phyloP scores from a whole-genome alignment of 1,140 invertebrate genomes.

The Trinorchestia longiramus region DNA sequence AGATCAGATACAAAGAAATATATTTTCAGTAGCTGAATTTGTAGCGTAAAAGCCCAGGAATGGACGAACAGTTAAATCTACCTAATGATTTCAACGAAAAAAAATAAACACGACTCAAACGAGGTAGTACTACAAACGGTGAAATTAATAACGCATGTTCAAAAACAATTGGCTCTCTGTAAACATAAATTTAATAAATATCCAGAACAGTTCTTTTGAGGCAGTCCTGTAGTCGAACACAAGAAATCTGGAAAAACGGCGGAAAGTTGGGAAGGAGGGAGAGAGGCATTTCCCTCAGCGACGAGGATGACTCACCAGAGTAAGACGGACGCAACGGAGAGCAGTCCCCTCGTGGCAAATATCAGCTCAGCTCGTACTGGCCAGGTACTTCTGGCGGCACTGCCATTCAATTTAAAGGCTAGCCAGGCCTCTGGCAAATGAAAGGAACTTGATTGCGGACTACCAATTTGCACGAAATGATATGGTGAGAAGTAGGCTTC shows the following conservation, averaged over 20 bases:
- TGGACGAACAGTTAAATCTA: no score
- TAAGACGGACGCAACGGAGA: neutral
- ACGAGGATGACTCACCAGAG: slow-evolving; percentile 23
- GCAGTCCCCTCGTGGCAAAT: neutral
- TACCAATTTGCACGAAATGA: neutral
- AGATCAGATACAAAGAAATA: no score
- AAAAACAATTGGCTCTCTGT: neutral
- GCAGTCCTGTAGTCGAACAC: neutral
- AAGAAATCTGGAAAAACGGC: neutral
- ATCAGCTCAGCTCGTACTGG: neutral
- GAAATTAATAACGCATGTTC: neutral
- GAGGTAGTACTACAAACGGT: no score
- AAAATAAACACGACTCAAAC: no score
- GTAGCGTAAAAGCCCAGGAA: no score
- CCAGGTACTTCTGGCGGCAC: neutral
- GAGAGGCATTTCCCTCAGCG: neutral
- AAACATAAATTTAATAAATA: neutral
- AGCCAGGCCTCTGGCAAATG: neutral
- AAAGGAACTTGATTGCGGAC: slow-evolving; percentile 4
- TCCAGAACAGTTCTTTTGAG: neutral
- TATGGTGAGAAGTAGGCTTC: neutral
- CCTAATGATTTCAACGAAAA: no score
- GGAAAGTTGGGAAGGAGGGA: neutral
- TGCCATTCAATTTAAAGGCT: neutral
- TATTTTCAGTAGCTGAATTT: no score